A percentile compares a stretch with the other conserved stretches of the same genome.
These are phyloP conservation scores for Apodemus speciosus DNA, from an alignment of 2,113 vertebrate genomes.

Conservation along the genomic window DNA sequence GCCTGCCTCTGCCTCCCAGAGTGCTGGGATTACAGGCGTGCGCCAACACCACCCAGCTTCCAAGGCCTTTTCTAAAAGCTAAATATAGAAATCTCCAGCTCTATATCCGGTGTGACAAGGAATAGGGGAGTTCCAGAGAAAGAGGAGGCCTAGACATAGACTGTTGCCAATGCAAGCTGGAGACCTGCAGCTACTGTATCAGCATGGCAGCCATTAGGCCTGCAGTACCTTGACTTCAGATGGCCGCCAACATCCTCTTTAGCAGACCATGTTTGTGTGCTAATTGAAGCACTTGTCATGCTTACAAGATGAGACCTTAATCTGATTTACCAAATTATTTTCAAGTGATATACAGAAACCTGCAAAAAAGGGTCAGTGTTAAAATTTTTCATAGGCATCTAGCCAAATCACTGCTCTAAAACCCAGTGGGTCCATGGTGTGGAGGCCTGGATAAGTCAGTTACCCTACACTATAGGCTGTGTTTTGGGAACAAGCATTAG, in stretches of 20 bases:
- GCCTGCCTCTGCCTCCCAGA: too few species aligned
- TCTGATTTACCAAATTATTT: slow-evolving; percentile 54
- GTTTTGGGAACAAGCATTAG: background rate
- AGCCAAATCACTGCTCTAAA: slow-evolving; percentile 28
- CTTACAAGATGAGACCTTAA: background rate
- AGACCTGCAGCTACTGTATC: background rate
- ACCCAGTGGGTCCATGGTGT: background rate
- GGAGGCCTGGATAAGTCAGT: background rate
- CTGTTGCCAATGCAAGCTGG: accelerated
- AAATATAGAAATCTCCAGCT: background rate
- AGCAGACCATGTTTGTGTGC: background rate
- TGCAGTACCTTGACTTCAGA: background rate
- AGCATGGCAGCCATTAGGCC: background rate
- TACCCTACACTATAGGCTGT: background rate
- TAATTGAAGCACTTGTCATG: background rate
- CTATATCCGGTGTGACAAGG: background rate
- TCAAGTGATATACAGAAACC: slow-evolving; percentile 15
- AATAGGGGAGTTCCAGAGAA: accelerated
- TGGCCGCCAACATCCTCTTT: background rate
- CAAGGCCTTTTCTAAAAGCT: background rate
- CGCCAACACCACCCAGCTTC: too few species aligned
- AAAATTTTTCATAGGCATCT: slow-evolving; percentile 14
- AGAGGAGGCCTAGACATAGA: background rate
- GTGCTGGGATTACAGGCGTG: too few species aligned
- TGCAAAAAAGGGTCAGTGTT: background rate